Evolutionary conservation across 2,797 vertebrate genomes (phyloP), one percentile per base, ranked within the genome.

Genomic region (Botia almorhae): DNA sequence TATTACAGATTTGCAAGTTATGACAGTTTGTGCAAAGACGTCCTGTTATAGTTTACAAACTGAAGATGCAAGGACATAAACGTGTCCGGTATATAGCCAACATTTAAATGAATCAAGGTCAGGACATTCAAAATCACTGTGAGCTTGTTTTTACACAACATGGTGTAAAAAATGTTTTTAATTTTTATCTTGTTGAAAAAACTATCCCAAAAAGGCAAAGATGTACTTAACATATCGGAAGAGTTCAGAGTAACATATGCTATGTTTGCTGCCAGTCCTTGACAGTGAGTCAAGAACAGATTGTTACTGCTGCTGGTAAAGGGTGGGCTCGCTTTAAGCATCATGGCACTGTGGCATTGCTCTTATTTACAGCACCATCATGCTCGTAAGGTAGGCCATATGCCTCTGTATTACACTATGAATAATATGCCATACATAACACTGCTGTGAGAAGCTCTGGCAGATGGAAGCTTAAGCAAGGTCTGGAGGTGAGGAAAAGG

Each of bases 321-420:
- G 60, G 73, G 58, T 63, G 74, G 50, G n/a, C 56, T 43, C 13
- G 58, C 58, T 72, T 72, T 55, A 72, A 79, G 58, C 51, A 46
- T 16, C 16, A 53, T 53, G 19, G 63, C 56, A 17, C 76, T 51
- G 69, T 71, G 68, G 56, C 58, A 64, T 43, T 71, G 77, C 48
- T 79, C 77, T 79, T 79, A 79, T 79, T 79, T 79, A 79, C 77
- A 72, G 58, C 77, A 64, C 69, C 48, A 71, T 39, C 77, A 71
- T 53, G 58, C 69, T 79, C 69, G 36, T 79, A 79, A 70, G 71
- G 33, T 68, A 72, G 58, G 56, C 77, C 77, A 79, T 79, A 79
- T 79, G 77, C 58, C 56, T 51, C 29, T 14, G 58, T 50, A 43
- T 78, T 64, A 79, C 58, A 71, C 16, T 65, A n/a, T 26, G 58